phyloP scores from a whole-genome alignment of 1,140 invertebrate species.

The Caenorhabditis remanei region DNA sequence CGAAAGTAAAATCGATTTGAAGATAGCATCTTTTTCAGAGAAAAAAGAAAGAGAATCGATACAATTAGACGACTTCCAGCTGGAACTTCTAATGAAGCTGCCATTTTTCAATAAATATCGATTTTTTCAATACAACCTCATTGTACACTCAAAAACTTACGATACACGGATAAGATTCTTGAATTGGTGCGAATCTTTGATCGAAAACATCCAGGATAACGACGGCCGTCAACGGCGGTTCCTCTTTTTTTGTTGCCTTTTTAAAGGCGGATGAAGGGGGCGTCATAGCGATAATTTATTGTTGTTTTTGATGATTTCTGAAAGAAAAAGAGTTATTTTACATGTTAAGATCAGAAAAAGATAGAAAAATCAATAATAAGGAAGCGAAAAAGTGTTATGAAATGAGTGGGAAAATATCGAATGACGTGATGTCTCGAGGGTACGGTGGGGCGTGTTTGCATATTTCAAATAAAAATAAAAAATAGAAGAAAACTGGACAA shows the following conservation, averaged over 20 bases:
- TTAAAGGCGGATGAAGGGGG: background rate
- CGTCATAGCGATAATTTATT: background rate
- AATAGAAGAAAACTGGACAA: no score
- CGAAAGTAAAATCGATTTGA: no score
- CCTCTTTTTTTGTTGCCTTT: slow-evolving; percentile 18
- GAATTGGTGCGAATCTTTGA: slow-evolving; percentile 40
- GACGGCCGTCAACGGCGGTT: background rate
- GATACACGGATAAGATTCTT: slow-evolving; percentile 21
- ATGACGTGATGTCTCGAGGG: background rate
- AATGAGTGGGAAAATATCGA: background rate
- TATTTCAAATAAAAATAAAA: background rate
- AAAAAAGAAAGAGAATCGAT: no score
- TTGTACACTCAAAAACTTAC: background rate
- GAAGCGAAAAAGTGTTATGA: background rate
- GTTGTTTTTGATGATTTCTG: background rate
- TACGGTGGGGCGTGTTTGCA: background rate
- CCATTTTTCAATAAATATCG: no score
- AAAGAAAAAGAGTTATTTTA: background rate
- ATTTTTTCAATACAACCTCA: no score
- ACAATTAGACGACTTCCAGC: no score
- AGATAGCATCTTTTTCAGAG: no score
- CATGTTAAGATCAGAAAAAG: background rate
- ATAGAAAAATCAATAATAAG: background rate
- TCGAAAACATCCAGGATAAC: slow-evolving; percentile 23
- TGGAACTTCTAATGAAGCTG: no score